Conservation (phyloP, 2,888 invertebrate species). For the Rhorus exstirpatorius region DNA sequence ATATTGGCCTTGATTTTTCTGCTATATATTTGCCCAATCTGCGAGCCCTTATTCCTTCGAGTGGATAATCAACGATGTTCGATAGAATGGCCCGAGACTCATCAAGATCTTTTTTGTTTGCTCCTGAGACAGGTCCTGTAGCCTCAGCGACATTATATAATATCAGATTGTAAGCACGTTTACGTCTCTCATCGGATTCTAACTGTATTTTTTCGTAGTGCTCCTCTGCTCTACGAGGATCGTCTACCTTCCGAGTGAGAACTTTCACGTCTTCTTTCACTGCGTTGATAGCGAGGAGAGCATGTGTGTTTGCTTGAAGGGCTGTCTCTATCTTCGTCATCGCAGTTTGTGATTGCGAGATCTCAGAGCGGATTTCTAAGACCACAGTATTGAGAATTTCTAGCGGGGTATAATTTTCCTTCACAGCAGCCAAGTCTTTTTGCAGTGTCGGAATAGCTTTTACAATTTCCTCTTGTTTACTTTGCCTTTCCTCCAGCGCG, state of each 20-base stretch:
- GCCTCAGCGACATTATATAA: background rate
- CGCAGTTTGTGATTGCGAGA: background rate
- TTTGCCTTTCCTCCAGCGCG: background rate
- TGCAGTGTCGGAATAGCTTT: background rate
- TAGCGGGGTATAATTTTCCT: slow-evolving; percentile 5
- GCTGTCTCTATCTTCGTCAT: background rate
- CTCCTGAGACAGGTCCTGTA: background rate
- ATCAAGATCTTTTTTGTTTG: background rate
- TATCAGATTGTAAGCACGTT: background rate
- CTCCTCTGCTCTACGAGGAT: background rate
- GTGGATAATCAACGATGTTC: background rate
- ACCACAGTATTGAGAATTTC: background rate
- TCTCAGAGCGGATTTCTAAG: background rate
- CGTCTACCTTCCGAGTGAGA: background rate
- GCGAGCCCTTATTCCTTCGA: too few relatives aligned
- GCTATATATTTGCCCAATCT: too few relatives aligned
- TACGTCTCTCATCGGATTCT: background rate
- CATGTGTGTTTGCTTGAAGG: background rate
- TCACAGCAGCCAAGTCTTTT: background rate
- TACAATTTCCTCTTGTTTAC: background rate
- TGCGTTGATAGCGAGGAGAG: background rate
- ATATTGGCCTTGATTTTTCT: too few relatives aligned
- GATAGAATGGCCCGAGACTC: background rate
- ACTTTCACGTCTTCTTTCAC: background rate
- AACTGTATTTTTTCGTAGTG: background rate